Percentiles rank a stretch among this genome's conserved stretches.
phyloP scores from a whole-genome alignment of 2,797 vertebrate species.

The Silurus aristotelis region DNA sequence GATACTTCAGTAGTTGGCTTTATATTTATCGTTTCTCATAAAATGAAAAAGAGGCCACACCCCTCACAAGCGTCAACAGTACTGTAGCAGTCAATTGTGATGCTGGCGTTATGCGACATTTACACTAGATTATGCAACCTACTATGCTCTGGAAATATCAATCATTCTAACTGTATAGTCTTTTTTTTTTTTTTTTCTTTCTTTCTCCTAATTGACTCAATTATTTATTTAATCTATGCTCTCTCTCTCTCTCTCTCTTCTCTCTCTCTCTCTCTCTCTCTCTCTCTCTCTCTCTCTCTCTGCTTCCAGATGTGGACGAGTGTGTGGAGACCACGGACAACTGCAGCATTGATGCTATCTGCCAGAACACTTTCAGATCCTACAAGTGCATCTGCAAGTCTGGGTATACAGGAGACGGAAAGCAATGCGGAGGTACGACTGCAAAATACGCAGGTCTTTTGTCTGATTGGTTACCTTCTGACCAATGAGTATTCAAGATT shows the following conservation, averaged over 20 bases:
- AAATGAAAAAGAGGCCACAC: background rate
- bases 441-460: background rate
- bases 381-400: conserved; percentile 99
- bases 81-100: background rate
- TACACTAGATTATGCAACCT: background rate
- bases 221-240: conserved; percentile 25
- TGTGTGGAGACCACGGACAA: conserved; percentile 94
- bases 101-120: background rate
- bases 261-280: conserved; percentile 49
- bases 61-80: background rate
- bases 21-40: background rate
- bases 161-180: background rate
- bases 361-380: conserved; percentile 94
- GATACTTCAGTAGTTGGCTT: background rate
- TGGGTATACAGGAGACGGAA: conserved; percentile 94
- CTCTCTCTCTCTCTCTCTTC: conserved; percentile 39
- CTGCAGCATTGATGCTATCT: conserved; percentile 98
- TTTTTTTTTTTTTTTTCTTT: no score
- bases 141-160: background rate
- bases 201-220: conserved; percentile 13
- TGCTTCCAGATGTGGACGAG: conserved; percentile 89
- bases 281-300: conserved; percentile 43
- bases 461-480: background rate
- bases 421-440: conserved; percentile 93
- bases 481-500: background rate